phyloP scores from a whole-genome alignment of 2,888 invertebrate species.

The Aelia acuminata region DNA sequence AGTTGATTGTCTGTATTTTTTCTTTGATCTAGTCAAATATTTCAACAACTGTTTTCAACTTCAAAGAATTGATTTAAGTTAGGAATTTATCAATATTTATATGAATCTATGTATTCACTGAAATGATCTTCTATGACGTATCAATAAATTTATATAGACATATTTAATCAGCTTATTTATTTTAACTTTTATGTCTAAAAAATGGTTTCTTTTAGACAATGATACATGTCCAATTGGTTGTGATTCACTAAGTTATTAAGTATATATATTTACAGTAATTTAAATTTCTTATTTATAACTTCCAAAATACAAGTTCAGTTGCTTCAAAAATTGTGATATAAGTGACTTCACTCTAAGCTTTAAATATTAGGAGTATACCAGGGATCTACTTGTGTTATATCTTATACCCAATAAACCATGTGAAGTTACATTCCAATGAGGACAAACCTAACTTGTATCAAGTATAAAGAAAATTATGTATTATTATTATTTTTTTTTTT shows the following conservation, averaged over 20 bases:
- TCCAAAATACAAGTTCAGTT: neutral
- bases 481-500: neutral
- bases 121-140: neutral
- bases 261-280: neutral
- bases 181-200: conserved; percentile 13
- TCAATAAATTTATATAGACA: conserved; percentile 24
- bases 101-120: conserved; percentile 15
- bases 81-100: conserved; percentile 28
- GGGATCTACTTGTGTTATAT: neutral
- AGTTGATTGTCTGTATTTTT: conserved; percentile 19
- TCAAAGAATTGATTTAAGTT: conserved; percentile 22
- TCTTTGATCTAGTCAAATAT: conserved; percentile 34
- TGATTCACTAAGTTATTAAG: neutral
- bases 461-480: neutral
- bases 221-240: conserved; percentile 37
- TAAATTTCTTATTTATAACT: neutral
- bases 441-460: conserved; percentile 48
- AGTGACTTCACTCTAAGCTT: neutral
- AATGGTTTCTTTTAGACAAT: neutral
- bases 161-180: conserved; percentile 16
- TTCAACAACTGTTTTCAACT: conserved; percentile 27
- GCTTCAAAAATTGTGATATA: neutral
- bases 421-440: conserved; percentile 45
- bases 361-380: neutral
- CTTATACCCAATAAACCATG: neutral